These are phyloP conservation scores for Bovichtus diacanthus DNA, from an alignment of 2,797 vertebrate species.

Conservation along the genomic window DNA sequence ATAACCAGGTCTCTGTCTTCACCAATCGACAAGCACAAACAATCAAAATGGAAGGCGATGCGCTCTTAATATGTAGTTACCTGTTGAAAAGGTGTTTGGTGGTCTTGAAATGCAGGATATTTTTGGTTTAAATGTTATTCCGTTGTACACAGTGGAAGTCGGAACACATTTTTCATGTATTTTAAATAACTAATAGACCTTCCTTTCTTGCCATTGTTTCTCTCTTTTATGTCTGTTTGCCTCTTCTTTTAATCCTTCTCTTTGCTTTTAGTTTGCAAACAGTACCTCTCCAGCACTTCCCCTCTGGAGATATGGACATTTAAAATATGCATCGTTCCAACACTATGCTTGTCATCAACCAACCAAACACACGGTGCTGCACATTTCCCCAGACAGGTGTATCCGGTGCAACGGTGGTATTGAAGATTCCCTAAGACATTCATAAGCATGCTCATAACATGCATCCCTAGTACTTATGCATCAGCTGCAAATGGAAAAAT, in stretches of 20 bases:
- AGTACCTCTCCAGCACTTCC: slow-evolving; percentile 22
- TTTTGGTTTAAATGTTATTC: background rate
- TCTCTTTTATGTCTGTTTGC: slow-evolving; percentile 13
- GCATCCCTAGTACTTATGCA: slow-evolving; percentile 4
- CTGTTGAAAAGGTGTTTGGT: background rate
- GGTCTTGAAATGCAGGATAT: background rate
- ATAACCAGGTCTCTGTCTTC: slow-evolving; percentile 25
- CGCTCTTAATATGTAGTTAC: slow-evolving; percentile 7
- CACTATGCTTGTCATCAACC: slow-evolving; percentile 35
- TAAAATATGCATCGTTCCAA: slow-evolving; percentile 41
- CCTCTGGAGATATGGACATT: slow-evolving; percentile 29
- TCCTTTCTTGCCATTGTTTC: slow-evolving; percentile 8
- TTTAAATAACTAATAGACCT: background rate
- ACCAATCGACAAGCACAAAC: slow-evolving; percentile 12
- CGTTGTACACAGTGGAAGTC: background rate
- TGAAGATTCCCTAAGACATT: slow-evolving; percentile 34
- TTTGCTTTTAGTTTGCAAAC: slow-evolving; percentile 38
- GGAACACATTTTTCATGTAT: slow-evolving; percentile 13
- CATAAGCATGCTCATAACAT: slow-evolving; percentile 24
- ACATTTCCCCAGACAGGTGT: slow-evolving; percentile 46
- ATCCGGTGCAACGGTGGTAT: slow-evolving; percentile 11
- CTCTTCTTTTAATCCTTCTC: slow-evolving; percentile 7
- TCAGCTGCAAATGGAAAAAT: background rate
- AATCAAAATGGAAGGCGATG: slow-evolving; percentile 11
- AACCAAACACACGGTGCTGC: background rate